phyloP scores from a whole-genome alignment of 2,888 invertebrate genomes.

The Harpalus rufipes region DNA sequence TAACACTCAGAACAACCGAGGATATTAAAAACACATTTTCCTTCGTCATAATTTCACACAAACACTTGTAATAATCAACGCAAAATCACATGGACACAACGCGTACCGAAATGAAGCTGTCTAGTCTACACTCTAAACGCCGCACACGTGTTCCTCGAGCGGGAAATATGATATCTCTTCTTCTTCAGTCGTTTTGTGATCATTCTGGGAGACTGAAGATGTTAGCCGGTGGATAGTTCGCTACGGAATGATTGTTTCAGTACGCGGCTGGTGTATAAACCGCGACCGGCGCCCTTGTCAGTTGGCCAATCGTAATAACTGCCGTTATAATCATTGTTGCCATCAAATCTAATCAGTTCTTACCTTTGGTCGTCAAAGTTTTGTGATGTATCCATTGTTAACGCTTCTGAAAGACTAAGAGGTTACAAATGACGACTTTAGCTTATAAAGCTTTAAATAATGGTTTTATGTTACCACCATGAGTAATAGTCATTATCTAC shows the following conservation, averaged over 20 bases:
- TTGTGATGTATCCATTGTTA: no score
- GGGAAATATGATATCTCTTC: slow-evolving; percentile 29
- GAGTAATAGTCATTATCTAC: slow-evolving; percentile 51
- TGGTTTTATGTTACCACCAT: slow-evolving; percentile 6
- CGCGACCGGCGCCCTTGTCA: no score
- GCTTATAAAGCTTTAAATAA: slow-evolving; percentile 24
- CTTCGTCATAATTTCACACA: slow-evolving; percentile 45
- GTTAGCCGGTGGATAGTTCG: no score
- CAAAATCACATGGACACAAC: slow-evolving; percentile 38
- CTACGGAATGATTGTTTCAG: no score
- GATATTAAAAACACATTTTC: slow-evolving; percentile 70
- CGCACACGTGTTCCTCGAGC: background rate
- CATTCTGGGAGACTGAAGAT: background rate
- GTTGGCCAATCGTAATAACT: background rate
- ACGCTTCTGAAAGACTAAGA: background rate
- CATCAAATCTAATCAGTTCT: background rate
- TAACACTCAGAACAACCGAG: slow-evolving; percentile 71
- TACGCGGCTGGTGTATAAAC: no score
- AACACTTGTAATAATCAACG: slow-evolving; percentile 6
- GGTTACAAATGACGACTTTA: background rate
- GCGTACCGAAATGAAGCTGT: background rate
- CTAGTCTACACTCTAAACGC: no score
- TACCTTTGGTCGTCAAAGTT: no score
- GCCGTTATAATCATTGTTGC: background rate
- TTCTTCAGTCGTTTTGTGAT: background rate